Conservation (phyloP, 1,140 invertebrate species). For the Teleopsis dalmanni region DNA sequence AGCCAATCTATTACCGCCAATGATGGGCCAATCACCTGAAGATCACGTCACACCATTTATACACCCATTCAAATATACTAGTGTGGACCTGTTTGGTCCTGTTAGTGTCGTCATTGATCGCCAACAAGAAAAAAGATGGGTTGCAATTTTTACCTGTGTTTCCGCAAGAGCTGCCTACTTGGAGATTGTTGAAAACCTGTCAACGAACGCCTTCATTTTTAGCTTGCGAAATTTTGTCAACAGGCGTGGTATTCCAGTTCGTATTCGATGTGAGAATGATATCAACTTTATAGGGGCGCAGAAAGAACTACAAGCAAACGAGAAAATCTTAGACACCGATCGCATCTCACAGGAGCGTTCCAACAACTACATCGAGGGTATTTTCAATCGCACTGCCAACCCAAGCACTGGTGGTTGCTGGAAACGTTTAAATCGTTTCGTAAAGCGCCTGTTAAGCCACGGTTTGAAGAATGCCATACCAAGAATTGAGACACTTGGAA, state of each 20-base stretch:
- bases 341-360: conserved; percentile 2
- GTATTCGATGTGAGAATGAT: conserved; percentile 9
- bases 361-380: conserved; percentile 6
- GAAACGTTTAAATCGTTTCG: conserved; percentile 20
- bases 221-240: conserved; percentile 13
- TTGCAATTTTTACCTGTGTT: conserved; percentile 3
- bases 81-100: conserved; percentile 1
- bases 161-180: conserved; percentile 10
- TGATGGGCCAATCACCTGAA: conserved; percentile 5
- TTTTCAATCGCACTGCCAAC: conserved; percentile 6
- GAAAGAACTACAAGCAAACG: conserved; percentile 1
- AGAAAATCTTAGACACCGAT: conserved; percentile 3
- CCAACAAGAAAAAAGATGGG: conserved; percentile 9
- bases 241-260: conserved; percentile 3
- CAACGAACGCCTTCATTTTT: conserved; percentile 9
- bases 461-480: conserved; percentile 17
- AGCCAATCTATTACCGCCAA: not conserved
- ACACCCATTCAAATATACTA: conserved; percentile 2
- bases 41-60: conserved; percentile 5
- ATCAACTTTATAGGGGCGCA: conserved; percentile 13
- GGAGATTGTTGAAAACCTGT: conserved; percentile 8
- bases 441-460: conserved; percentile 18
- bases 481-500: conserved; percentile 18
- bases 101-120: not conserved
- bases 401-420: conserved; percentile 20